A percentile compares a stretch with the other conserved stretches of the same genome.
Conservation (phyloP, 1,140 invertebrate genomes). For the Zaprionus nigranus region DNA sequence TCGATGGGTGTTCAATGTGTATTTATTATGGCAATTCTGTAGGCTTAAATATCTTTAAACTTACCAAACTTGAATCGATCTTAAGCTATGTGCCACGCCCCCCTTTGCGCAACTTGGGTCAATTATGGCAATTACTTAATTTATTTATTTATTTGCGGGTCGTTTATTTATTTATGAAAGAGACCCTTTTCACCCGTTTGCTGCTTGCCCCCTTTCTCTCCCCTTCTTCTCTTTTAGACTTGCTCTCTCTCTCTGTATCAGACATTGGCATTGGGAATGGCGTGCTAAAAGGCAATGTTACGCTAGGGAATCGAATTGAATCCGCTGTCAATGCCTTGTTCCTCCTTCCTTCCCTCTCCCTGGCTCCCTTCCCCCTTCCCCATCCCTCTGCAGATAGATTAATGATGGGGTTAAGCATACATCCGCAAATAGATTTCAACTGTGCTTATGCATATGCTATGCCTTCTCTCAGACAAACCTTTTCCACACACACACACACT, state of each 20-base stretch:
- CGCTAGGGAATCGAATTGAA: constrained; percentile 40
- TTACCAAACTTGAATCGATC: not conserved
- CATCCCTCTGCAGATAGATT: constrained; percentile 71
- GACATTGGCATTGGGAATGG: constrained; percentile 7
- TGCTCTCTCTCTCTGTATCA: not conserved
- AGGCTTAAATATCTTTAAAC: not conserved
- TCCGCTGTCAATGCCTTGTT: constrained; percentile 30
- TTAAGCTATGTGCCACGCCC: not conserved
- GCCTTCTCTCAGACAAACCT: not conserved
- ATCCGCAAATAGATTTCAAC: constrained; percentile 47
- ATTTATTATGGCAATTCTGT: not conserved
- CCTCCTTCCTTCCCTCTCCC: not conserved
- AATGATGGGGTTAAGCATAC: constrained; percentile 66
- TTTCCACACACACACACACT: constrained; percentile 7
- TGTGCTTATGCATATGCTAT: constrained; percentile 39
- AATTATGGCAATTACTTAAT: constrained; percentile 80
- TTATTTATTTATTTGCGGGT: constrained; percentile 71
- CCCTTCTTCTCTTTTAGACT: too few species aligned
- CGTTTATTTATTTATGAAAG: constrained; percentile 68
- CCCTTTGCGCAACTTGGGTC: constrained; percentile 6
- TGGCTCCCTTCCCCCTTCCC: not conserved
- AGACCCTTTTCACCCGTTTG: constrained; percentile 11
- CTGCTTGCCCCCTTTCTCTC: not conserved
- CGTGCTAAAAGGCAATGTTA: constrained; percentile 41
- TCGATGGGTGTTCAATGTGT: too few species aligned